Evolutionary conservation across 2,113 vertebrate species (phyloP).

Genomic region (Trochalopteron elliotii): DNA sequence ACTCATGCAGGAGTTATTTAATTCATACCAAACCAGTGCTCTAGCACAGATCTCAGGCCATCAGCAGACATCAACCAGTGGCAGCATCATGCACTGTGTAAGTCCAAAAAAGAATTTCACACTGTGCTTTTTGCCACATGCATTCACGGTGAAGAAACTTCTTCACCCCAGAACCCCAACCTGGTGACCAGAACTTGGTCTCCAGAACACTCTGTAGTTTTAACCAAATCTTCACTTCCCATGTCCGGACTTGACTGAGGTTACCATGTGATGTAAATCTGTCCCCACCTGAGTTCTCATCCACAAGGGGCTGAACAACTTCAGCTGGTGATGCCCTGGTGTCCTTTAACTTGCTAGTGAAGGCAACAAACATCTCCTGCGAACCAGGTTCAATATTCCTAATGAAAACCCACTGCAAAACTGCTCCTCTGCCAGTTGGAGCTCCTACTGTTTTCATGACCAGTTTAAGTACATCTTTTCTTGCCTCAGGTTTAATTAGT

Average conservation of each 20-base stretch:
- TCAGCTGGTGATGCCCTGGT: not conserved
- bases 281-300: not conserved
- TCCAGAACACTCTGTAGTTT: not conserved
- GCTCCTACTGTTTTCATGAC: not conserved
- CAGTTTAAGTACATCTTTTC: not conserved
- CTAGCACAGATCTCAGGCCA: not conserved
- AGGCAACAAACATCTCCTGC: not conserved
- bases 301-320: not conserved
- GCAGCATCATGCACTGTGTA: not conserved
- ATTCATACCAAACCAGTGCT: not conserved
- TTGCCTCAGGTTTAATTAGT: not conserved
- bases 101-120: not conserved
- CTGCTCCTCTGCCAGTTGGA: not conserved
- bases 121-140: not conserved
- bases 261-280: not conserved
- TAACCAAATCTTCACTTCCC: not conserved
- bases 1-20: not conserved
- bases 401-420: not conserved
- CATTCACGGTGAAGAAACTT: not conserved
- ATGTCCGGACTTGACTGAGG: not conserved
- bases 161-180: not conserved
- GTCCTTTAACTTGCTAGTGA: not conserved
- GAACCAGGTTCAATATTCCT: not conserved
- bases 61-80: not conserved
- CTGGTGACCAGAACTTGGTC: not conserved